A percentile compares a stretch with the other conserved stretches of the same genome.
phyloP scores from a whole-genome alignment of 1,140 invertebrate genomes.

The Sinonovacula constricta region DNA sequence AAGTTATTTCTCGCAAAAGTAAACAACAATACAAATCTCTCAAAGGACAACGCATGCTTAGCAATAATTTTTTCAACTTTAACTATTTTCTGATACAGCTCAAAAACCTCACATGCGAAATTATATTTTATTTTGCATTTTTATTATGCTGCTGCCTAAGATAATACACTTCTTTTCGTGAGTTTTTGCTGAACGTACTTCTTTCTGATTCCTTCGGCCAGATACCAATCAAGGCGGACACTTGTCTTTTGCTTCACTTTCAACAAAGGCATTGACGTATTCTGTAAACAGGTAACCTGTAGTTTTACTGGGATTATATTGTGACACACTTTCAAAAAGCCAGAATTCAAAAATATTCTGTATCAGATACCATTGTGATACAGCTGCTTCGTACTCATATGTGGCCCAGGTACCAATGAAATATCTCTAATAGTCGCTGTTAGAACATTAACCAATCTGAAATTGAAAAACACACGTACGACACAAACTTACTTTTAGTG shows the following conservation, averaged over 20 bases:
- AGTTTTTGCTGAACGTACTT: constrained; percentile 74
- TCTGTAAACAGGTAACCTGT: constrained; percentile 46
- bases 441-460: too few relatives aligned
- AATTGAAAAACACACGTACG: too few relatives aligned
- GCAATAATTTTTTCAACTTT: too few relatives aligned
- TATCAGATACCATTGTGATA: constrained; percentile 24
- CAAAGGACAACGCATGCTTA: too few relatives aligned
- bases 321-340: constrained; percentile 15
- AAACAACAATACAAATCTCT: too few relatives aligned
- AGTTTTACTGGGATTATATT: constrained; percentile 49
- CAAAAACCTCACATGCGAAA: too few relatives aligned
- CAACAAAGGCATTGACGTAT: constrained; percentile 59
- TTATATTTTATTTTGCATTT: too few relatives aligned
- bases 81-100: too few relatives aligned
- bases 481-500: too few relatives aligned
- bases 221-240: constrained; percentile 55
- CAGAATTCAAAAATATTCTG: constrained; percentile 37
- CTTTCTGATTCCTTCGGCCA: constrained; percentile 20
- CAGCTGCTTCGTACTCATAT: constrained; percentile 4
- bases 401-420: too few relatives aligned
- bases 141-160: constrained; percentile 71
- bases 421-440: too few relatives aligned
- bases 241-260: constrained; percentile 61
- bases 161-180: constrained; percentile 70
- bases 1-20: too few relatives aligned